Percentiles rank a stretch among this genome's conserved stretches.
These are phyloP conservation scores for Botia kubotai DNA, from an alignment of 2,797 vertebrate genomes.

Conservation along the genomic window DNA sequence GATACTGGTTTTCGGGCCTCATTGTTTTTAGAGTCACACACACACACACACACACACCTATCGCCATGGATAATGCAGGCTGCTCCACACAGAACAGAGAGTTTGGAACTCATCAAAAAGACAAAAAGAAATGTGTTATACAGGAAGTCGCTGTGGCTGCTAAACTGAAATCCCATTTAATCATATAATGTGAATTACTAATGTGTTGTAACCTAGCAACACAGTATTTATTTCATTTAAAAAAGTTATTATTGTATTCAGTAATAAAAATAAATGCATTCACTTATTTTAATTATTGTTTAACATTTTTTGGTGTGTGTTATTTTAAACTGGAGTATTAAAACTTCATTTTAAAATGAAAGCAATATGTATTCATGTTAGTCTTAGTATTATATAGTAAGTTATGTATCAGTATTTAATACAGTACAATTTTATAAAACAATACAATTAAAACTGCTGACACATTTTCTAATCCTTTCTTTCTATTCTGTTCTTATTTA, in stretches of 20 bases:
- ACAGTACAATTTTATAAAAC: too few species aligned
- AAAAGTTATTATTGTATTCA: neutral
- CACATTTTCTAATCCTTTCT: neutral
- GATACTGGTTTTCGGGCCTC: constrained; percentile 8
- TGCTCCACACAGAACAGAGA: constrained; percentile 39
- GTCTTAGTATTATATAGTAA: too few species aligned
- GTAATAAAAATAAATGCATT: neutral
- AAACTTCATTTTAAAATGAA: too few species aligned
- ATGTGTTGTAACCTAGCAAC: neutral
- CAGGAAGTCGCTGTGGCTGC: constrained; percentile 28
- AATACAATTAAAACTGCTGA: neutral
- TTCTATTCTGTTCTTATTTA: neutral
- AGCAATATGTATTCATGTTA: too few species aligned
- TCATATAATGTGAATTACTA: constrained; percentile 39
- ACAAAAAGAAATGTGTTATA: constrained; percentile 50
- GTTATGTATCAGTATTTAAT: neutral
- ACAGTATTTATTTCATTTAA: neutral
- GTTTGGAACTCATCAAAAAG: constrained; percentile 55
- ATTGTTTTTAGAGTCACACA: constrained; percentile 22
- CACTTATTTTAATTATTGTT: neutral
- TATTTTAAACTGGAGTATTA: neutral
- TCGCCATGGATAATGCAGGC: constrained; percentile 42
- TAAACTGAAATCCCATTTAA: constrained; percentile 46
- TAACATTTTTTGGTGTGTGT: neutral
- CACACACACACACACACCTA: too few species aligned